Percentiles rank a stretch among this genome's conserved stretches.
Conservation (phyloP, 1,140 invertebrate genomes). For the Gonatopus flavifemur region DNA sequence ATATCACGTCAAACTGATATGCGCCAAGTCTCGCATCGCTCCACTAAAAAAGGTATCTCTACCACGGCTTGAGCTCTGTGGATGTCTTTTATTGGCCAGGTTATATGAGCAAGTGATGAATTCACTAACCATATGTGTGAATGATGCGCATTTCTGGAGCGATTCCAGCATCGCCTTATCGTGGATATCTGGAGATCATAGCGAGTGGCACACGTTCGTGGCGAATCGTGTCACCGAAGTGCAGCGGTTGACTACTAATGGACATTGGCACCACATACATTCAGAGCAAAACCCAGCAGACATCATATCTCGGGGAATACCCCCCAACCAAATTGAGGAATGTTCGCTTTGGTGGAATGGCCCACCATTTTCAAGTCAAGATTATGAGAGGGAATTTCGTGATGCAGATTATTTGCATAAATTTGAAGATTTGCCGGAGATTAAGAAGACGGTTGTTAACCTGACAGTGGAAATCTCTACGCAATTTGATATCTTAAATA, state of each 20-base stretch:
- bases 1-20: neutral
- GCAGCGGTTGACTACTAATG: neutral
- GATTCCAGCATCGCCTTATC: neutral
- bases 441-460: neutral
- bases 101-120: neutral
- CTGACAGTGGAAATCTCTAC: neutral
- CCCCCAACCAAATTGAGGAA: neutral
- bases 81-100: neutral
- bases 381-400: no score
- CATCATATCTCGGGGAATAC: neutral
- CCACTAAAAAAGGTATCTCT: no score
- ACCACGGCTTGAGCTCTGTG: neutral
- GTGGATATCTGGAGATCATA: neutral
- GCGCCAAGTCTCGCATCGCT: neutral
- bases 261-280: neutral
- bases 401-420: neutral
- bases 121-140: neutral
- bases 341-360: no score
- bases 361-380: no score
- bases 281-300: neutral
- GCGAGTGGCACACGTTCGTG: neutral
- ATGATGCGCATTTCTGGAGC: neutral
- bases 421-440: neutral
- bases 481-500: neutral
- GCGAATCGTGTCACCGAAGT: neutral